phyloP scores from a whole-genome alignment of 35 echinoderm and acorn worm species.

The Acanthaster planci region DNA sequence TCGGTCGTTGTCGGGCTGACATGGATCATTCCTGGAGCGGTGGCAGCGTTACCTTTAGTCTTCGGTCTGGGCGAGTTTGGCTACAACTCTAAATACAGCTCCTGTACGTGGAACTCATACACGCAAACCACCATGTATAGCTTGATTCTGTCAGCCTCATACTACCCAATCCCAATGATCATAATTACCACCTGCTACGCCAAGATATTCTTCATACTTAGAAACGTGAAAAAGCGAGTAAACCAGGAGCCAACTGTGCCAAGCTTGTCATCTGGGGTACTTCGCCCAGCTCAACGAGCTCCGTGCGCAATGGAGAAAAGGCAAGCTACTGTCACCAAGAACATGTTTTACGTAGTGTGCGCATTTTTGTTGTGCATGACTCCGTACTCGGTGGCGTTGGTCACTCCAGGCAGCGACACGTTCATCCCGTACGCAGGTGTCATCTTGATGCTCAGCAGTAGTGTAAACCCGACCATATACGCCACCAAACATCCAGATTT shows the following conservation, averaged over 20 bases:
- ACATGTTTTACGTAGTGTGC: constrained; percentile 81
- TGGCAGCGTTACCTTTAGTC: constrained; percentile 33
- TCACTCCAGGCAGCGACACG: constrained; percentile 40
- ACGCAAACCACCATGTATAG: neutral
- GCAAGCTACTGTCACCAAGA: constrained; percentile 69
- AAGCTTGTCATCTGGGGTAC: neutral
- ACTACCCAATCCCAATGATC: constrained; percentile 16
- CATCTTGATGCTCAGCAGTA: constrained; percentile 60
- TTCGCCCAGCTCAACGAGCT: constrained; percentile 1
- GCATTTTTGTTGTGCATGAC: constrained; percentile 68
- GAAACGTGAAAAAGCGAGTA: neutral
- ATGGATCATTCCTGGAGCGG: constrained; percentile 57
- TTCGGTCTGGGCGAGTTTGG: constrained; percentile 50
- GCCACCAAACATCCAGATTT: constrained; percentile 92
- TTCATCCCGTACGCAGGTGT: constrained; percentile 61
- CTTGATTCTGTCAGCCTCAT: neutral
- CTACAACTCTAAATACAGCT: constrained; percentile 46
- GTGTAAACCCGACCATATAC: constrained; percentile 85
- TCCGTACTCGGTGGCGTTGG: constrained; percentile 54
- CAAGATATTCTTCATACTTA: constrained; percentile 14
- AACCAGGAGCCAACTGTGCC: neutral
- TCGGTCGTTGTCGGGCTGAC: constrained; percentile 15
- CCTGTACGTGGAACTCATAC: constrained; percentile 37
- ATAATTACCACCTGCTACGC: constrained; percentile 20
- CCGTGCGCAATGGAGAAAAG: neutral